phyloP scores from a whole-genome alignment of 1,140 invertebrate genomes.

The Dendroctonus ponderosae region DNA sequence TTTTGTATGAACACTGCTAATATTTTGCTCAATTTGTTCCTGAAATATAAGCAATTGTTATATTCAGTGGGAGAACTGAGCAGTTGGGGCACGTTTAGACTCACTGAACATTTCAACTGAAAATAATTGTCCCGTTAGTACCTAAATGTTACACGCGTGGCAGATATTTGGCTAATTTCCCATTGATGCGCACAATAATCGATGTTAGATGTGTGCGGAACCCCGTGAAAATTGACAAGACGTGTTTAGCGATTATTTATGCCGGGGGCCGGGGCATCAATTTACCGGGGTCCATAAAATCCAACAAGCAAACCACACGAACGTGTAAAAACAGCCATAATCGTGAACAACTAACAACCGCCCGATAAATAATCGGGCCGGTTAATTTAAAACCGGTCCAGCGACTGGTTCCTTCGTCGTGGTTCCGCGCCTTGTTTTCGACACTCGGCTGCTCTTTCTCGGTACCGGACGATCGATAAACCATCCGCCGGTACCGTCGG shows the following conservation, averaged over 20 bases:
- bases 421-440: constrained; percentile 31
- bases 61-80: too few species aligned
- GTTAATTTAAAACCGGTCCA: constrained; percentile 42
- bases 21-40: too few species aligned
- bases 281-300: constrained; percentile 47
- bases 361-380: constrained; percentile 48
- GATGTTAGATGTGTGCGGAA: constrained; percentile 21
- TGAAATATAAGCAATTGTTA: too few species aligned
- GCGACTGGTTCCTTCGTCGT: constrained; percentile 27
- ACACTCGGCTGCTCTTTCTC: constrained; percentile 26
- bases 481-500: constrained; percentile 1
- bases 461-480: constrained; percentile 11
- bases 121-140: too few species aligned
- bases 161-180: background rate
- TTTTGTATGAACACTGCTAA: too few species aligned
- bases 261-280: constrained; percentile 42
- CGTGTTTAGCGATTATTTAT: constrained; percentile 40
- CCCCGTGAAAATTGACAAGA: constrained; percentile 27
- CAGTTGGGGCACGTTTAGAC: too few species aligned
- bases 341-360: constrained; percentile 49
- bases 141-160: too few species aligned
- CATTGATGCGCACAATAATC: constrained; percentile 3
- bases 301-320: constrained; percentile 48
- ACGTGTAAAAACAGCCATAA: constrained; percentile 52
- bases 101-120: too few species aligned